Conservation (phyloP, 2,113 vertebrate species). For the Psilopogon haemacephalus region DNA sequence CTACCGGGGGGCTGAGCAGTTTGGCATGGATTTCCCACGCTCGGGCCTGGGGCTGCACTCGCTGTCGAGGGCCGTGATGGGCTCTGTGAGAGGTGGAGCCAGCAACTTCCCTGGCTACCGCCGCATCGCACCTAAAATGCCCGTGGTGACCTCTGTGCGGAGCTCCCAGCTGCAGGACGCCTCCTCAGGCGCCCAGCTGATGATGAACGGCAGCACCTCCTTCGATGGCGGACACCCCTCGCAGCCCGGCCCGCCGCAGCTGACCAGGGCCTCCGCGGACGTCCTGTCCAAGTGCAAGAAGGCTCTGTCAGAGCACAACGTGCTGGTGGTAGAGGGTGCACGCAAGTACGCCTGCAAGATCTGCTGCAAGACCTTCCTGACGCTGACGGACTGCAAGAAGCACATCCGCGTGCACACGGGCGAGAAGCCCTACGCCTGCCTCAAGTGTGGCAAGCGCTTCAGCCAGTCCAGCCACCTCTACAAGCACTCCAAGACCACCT, state of each 20-base stretch:
- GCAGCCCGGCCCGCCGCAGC: conserved; percentile 82
- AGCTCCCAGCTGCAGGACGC: conserved; percentile 82
- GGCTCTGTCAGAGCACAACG: conserved; percentile 96
- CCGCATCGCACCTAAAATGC: conserved; percentile 92
- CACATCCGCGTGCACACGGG: conserved; percentile 97
- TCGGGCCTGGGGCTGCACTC: conserved; percentile 88
- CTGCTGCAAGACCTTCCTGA: conserved; percentile 98
- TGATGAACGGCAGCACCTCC: conserved; percentile 80
- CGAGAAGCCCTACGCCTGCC: conserved; percentile 94
- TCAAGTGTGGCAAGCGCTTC: conserved; percentile 97
- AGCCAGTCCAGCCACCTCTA: conserved; percentile 98
- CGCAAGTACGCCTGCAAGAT: conserved; percentile 98
- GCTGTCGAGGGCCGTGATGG: conserved; percentile 81
- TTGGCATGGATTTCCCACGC: conserved; percentile 87
- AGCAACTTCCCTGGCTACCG: conserved; percentile 87
- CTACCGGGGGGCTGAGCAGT: conserved; percentile 81
- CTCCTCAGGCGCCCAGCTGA: conserved; percentile 78
- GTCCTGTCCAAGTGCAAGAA: conserved; percentile 98
- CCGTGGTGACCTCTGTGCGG: conserved; percentile 81
- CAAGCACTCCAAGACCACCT: conserved; percentile 98
- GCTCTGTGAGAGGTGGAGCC: conserved; percentile 77
- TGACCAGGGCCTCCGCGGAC: conserved; percentile 93
- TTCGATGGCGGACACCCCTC: conserved; percentile 74
- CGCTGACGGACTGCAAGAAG: conserved; percentile 97
- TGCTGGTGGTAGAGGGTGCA: conserved; percentile 93